Conservation (phyloP, 2,888 invertebrate species). For the Plebejus argus region DNA sequence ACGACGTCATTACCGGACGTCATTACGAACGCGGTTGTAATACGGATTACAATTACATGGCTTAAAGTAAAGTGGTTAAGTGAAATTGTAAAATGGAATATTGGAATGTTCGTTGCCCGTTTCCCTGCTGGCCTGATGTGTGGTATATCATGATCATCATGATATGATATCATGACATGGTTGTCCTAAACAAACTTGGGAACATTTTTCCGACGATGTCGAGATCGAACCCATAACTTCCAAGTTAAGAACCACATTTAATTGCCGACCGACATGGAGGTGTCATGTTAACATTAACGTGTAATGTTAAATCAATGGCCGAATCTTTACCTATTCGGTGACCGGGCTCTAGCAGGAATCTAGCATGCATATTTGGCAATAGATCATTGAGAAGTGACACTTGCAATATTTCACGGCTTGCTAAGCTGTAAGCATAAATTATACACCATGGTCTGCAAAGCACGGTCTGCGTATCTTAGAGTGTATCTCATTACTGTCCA, state of each 20-base stretch:
- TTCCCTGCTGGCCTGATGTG: neutral
- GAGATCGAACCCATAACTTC: too few relatives aligned
- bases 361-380: neutral
- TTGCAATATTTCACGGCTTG: neutral
- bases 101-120: neutral
- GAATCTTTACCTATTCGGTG: too few relatives aligned
- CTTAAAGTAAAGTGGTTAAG: neutral
- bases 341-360: too few relatives aligned
- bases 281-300: too few relatives aligned
- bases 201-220: too few relatives aligned
- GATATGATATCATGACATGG: too few relatives aligned
- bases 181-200: too few relatives aligned
- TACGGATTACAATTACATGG: slow-evolving; percentile 18
- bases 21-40: slow-evolving; percentile 37
- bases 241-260: too few relatives aligned
- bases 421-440: neutral
- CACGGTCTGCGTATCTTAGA: neutral
- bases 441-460: neutral
- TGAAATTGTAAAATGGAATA: neutral
- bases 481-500: neutral
- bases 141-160: too few relatives aligned
- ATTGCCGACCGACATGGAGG: too few relatives aligned
- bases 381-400: neutral
- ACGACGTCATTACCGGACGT: slow-evolving; percentile 59
- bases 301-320: too few relatives aligned